These are phyloP conservation scores for Asobara japonica DNA, from an alignment of 1,140 invertebrate genomes.

Conservation along the genomic window DNA sequence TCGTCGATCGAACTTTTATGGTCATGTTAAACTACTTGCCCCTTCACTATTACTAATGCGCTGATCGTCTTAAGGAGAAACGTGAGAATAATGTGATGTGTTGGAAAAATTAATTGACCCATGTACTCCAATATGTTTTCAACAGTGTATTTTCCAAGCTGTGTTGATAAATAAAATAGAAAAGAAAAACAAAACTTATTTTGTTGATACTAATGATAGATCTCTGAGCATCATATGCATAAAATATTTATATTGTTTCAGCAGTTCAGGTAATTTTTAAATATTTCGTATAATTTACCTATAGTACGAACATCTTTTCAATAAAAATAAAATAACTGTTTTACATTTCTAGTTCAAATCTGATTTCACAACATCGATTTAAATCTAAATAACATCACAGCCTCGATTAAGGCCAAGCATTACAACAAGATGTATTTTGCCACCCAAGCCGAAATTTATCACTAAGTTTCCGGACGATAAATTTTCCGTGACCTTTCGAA, in stretches of 20 bases:
- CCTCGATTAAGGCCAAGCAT: constrained; percentile 32
- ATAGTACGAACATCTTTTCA: neutral
- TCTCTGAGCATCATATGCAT: neutral
- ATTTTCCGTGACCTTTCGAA: neutral
- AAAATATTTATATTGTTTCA: neutral
- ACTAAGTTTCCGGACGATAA: neutral
- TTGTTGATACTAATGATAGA: neutral
- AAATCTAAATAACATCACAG: constrained; percentile 29
- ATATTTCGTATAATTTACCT: neutral
- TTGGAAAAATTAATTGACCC: neutral
- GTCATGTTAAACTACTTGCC: too few relatives aligned
- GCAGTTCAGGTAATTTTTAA: neutral
- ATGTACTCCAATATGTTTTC: neutral
- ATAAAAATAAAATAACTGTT: neutral
- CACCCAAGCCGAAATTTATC: neutral
- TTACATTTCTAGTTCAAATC: neutral
- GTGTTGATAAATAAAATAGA: neutral
- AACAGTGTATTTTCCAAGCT: neutral
- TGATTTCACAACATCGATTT: constrained; percentile 3
- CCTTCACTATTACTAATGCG: too few relatives aligned
- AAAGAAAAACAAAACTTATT: neutral
- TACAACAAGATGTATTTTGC: neutral
- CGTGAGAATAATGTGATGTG: too few relatives aligned
- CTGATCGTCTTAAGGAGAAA: too few relatives aligned
- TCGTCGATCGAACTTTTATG: too few relatives aligned